phyloP scores from a whole-genome alignment of 2,888 invertebrate genomes.

The Harpalus rufipes region DNA sequence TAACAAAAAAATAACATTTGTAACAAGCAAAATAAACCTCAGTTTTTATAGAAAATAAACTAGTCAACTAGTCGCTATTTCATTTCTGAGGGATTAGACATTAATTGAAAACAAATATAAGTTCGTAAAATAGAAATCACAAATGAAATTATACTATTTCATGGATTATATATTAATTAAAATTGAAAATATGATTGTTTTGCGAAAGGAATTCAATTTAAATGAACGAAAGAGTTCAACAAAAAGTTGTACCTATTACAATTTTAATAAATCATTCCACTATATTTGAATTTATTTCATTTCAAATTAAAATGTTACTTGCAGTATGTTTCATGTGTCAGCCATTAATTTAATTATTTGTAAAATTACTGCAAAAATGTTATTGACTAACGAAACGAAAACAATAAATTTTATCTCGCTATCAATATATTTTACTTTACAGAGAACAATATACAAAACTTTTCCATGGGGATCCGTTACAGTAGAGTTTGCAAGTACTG shows the following conservation, averaged over 20 bases:
- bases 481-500: not conserved
- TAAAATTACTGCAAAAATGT: not conserved
- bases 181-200: not conserved
- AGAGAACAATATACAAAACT: constrained; percentile 3
- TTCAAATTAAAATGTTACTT: not conserved
- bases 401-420: not conserved
- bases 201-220: not conserved
- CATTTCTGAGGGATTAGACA: not conserved
- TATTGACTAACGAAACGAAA: not conserved
- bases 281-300: not conserved
- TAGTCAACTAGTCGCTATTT: not conserved
- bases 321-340: not conserved
- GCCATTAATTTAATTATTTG: not conserved
- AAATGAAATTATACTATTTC: not conserved
- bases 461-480: not conserved
- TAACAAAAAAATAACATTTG: no score
- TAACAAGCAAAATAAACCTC: no score
- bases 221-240: not conserved
- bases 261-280: not conserved
- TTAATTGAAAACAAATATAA: constrained; percentile 1
- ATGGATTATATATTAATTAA: not conserved
- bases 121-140: not conserved
- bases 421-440: not conserved
- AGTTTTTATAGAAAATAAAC: not conserved
- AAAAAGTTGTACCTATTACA: not conserved